Base-by-base conservation (phyloP, 2,113 vertebrate species). In the Strix uralensis region DNA sequence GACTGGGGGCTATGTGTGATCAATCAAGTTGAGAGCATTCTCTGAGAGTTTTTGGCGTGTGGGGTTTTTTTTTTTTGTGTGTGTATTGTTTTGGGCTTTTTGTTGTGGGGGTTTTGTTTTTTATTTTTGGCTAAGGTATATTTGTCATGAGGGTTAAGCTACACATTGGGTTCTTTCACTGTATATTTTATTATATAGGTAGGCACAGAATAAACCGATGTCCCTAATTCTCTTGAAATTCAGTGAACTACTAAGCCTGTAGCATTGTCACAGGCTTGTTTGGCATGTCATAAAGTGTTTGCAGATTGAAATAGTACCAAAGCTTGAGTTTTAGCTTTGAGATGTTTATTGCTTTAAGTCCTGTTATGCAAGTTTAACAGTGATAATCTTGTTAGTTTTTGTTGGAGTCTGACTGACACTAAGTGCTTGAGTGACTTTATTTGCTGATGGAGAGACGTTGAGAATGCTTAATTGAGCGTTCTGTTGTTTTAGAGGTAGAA, bases 111-210 rank as follows among this genome's bases (percentile, higher is more conserved):
- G 15, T 30, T 51, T 54, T 29, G 18, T 8, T 8, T 30, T 26
- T 26, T 18, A 11, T 46, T 36, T 32, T 36, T 38, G 2, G 2
- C 3, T 18, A 27, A n/a, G 5, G 3, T 62, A 0, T 49, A 5
- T 77, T 71, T 80, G 40, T 86, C 5, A 4, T 38, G 34, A 27
- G 36, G 10, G 18, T 67, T 87, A 47, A 88, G 32, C 19, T 58
- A 17, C 21, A 21, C 16, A 18, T 29, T 58, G 13, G 3, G 5
- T 86, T 36, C 14, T 83, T 89, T 40, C 12, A 12, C 13, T 59
- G 8, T 40, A 1, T 66, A 8, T 84, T 91, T 89, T 66, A 13
- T 44, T 13, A 49, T 81, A 40, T 5, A 70, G 25, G 11, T 66
- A 44, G 13, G 2, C 36, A 79, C 11, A 40, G 72, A 91, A 52